A percentile compares a stretch with the other conserved stretches of the same genome.
phyloP scores from a whole-genome alignment of 2,888 invertebrate species.

The Fragum fragum region DNA sequence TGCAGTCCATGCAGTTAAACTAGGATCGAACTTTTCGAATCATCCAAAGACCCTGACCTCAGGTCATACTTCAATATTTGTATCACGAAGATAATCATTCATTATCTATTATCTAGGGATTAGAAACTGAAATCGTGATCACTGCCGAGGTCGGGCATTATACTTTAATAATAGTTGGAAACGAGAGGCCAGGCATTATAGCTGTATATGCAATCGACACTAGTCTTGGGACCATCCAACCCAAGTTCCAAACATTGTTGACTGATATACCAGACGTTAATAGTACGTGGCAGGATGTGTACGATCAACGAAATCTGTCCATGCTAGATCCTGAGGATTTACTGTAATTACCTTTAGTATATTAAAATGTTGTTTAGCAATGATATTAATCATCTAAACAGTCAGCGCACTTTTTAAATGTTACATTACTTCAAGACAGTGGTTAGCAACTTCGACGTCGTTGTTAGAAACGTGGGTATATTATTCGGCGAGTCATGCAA shows the following conservation, averaged over 20 bases:
- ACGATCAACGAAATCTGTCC: conserved; percentile 58
- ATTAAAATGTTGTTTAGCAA: too few relatives aligned
- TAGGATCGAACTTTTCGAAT: too few relatives aligned
- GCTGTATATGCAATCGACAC: conserved; percentile 71
- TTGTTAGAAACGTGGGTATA: too few relatives aligned
- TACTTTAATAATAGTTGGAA: conserved; percentile 74
- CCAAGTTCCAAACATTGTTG: conserved; percentile 72
- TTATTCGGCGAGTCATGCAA: too few relatives aligned
- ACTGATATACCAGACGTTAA: conserved; percentile 42
- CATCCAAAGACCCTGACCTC: too few relatives aligned
- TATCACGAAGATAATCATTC: too few relatives aligned
- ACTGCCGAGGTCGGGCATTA: conserved; percentile 36
- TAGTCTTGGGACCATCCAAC: conserved; percentile 43
- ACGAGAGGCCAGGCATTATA: conserved; percentile 77
- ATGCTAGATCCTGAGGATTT: conserved; percentile 76
- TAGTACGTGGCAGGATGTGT: conserved; percentile 68
- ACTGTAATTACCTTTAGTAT: conserved; percentile 55
- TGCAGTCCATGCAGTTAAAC: too few relatives aligned
- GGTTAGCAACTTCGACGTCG: too few relatives aligned
- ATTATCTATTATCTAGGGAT: background rate
- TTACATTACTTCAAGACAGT: too few relatives aligned
- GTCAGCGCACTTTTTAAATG: too few relatives aligned
- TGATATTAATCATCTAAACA: too few relatives aligned
- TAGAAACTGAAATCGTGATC: background rate
- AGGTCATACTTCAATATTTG: too few relatives aligned